Conservation (phyloP, 1,140 invertebrate genomes). For the Euwallacea fornicatus region DNA sequence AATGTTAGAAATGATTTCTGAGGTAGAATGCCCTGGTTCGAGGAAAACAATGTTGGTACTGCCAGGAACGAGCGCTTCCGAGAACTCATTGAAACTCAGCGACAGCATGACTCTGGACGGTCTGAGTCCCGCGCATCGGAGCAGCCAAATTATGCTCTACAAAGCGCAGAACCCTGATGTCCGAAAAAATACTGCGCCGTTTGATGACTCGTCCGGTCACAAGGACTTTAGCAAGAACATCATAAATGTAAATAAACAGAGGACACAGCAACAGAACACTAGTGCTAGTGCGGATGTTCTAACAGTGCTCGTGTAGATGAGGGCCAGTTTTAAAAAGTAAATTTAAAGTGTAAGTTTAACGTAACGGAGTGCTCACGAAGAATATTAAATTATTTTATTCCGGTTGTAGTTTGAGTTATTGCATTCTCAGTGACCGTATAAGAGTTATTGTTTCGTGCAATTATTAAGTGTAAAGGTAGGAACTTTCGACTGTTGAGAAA, state of each 20-base stretch:
- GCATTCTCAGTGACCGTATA: too few relatives aligned
- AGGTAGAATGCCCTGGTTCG: slow-evolving; percentile 56
- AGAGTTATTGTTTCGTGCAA: background rate
- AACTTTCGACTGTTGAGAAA: background rate
- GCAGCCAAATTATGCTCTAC: slow-evolving; percentile 67
- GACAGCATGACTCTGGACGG: slow-evolving; percentile 48
- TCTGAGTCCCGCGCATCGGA: slow-evolving; percentile 56
- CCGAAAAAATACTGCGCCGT: slow-evolving; percentile 75
- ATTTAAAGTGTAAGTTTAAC: slow-evolving; percentile 2
- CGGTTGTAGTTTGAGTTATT: background rate
- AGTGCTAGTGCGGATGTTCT: slow-evolving; percentile 52
- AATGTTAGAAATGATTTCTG: slow-evolving; percentile 65
- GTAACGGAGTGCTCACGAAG: slow-evolving; percentile 2
- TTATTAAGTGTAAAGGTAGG: background rate
- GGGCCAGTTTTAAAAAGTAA: slow-evolving; percentile 37
- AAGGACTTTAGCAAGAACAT: slow-evolving; percentile 79
- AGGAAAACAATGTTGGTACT: slow-evolving; percentile 51
- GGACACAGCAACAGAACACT: slow-evolving; percentile 48
- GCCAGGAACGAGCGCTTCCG: slow-evolving; percentile 49
- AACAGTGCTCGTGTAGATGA: slow-evolving; percentile 51
- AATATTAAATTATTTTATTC: background rate
- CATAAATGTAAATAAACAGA: slow-evolving; percentile 57
- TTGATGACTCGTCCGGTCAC: slow-evolving; percentile 66
- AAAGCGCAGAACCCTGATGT: slow-evolving; percentile 76
- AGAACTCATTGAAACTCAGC: slow-evolving; percentile 45